Evolutionary conservation across 1,140 invertebrate genomes (phyloP), one percentile per base, ranked within the genome.

Genomic region (Protaetia brevitarsis): DNA sequence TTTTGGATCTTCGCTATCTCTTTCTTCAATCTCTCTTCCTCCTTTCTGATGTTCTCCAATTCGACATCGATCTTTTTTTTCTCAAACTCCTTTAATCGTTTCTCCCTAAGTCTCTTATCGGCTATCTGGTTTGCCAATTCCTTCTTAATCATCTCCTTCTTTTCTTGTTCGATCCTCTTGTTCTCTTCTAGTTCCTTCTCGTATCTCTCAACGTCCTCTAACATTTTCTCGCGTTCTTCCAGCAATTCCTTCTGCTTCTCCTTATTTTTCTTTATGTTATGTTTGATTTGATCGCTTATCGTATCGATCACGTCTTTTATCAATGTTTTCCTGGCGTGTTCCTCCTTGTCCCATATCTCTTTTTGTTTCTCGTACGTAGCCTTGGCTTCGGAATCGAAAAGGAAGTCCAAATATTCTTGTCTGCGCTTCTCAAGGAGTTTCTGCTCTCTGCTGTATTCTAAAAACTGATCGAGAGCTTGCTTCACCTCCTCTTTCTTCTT

Each of bases 331-430:
- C 77, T 58, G 4, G 72, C 65, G 6, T 59, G 23, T 63, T 78
- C 65, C 67, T 79, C 78, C 28, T 68, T 31, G 16, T 68, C 34
- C 77, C 77, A 79, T 68, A 82, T 80, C 72, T 81, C 79, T 62
- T 82, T 78, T 63, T 85, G 83, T 71, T 83, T 82, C 5, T 83
- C 78, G 63, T 80, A 83, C 13, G 83, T 77, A 65, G 77, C 77
- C 68, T 81, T 77, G 13, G 82, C 82, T 76, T 85, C 84, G 0
- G 83, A 84, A 69, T 84, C 84, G 69, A 84, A 84, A 71, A 83
- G 77, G 10, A 78, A 75, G 6, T 83, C 80, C 19, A 85, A 78
- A 68, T 80, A 78, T 69, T 75, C 79, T 71, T 83, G 79, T 71
- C 83, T 77, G 66, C 77, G 72, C 69, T 74, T 71, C 70, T 85